Evolutionary conservation across 64 coral and sea anemone genomes (phyloP).

Genomic region (Stylophora pistillata): DNA sequence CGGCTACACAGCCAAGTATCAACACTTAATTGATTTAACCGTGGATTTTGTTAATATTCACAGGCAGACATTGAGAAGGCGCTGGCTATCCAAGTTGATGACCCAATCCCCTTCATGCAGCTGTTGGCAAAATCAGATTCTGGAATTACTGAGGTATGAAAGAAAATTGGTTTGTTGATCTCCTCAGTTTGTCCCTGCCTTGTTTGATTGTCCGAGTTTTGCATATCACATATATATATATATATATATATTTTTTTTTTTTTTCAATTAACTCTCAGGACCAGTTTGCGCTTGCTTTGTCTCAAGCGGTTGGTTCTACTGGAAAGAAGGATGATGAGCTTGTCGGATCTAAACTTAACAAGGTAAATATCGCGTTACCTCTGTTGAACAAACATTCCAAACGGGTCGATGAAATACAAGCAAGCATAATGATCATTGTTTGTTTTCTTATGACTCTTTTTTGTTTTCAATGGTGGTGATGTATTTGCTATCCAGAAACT

Average conservation of each 20-base stretch:
- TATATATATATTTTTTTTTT: not conserved
- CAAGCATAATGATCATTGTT: no score
- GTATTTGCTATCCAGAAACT: no score
- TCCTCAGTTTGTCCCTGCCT: not conserved
- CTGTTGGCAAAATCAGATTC: conserved; percentile 88
- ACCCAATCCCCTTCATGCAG: conserved; percentile 94
- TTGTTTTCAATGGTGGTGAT: no score
- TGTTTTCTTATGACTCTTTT: no score
- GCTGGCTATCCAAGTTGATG: conserved; percentile 88
- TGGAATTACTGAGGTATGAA: conserved; percentile 89
- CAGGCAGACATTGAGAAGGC: conserved; percentile 82
- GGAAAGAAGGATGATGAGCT: conserved; percentile 92
- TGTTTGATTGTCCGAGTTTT: not conserved
- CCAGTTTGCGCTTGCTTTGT: conserved; percentile 90
- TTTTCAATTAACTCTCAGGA: conserved; percentile 56
- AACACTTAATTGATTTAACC: no score
- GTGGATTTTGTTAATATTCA: not conserved
- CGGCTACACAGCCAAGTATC: no score
- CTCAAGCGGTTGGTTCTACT: conserved; percentile 89
- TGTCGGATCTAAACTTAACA: conserved; percentile 92
- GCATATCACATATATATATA: no score
- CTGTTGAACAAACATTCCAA: not conserved
- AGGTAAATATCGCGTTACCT: conserved; percentile 26
- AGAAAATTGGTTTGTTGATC: not conserved
- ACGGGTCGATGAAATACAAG: not conserved